Evolutionary conservation across 2,113 vertebrate species (phyloP).

Genomic region (Planiliza haematocheilus): DNA sequence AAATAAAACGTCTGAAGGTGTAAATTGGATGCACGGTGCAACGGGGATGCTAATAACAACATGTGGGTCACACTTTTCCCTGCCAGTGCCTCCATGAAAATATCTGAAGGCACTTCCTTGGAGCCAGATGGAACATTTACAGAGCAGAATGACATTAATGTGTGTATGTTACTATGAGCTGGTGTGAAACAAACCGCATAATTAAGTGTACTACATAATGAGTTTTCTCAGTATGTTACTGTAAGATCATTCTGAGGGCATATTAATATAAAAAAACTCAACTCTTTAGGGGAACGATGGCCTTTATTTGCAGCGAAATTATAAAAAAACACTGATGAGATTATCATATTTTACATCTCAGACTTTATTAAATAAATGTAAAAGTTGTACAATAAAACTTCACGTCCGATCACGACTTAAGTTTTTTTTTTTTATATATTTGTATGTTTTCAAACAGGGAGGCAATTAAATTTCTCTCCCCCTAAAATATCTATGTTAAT

Average conservation of each 20-base stretch:
- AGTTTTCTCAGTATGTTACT: constrained; percentile 3
- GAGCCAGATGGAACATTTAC: constrained; percentile 34
- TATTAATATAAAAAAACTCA: neutral
- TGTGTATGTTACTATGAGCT: constrained; percentile 21
- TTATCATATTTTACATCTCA: neutral
- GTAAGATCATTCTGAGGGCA: constrained; percentile 4
- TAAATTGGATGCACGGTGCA: constrained; percentile 51
- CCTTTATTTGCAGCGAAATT: neutral
- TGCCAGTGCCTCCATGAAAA: constrained; percentile 37
- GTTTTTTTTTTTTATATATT: constrained; percentile 9
- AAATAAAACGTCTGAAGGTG: constrained; percentile 50
- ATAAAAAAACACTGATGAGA: neutral
- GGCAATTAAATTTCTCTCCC: constrained; percentile 50
- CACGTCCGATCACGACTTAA: neutral
- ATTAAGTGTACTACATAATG: constrained; percentile 4
- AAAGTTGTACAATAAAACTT: neutral
- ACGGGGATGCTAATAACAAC: constrained; percentile 30
- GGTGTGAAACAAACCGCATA: constrained; percentile 27
- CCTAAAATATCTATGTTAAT: constrained; percentile 63
- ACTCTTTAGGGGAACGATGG: neutral
- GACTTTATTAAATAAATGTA: neutral
- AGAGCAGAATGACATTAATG: constrained; percentile 12
- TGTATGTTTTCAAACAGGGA: constrained; percentile 39
- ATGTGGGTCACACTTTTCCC: constrained; percentile 34
- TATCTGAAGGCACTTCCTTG: constrained; percentile 15